Evolutionary conservation across 1,140 invertebrate species (phyloP).

Genomic region (Orussus abietinus): DNA sequence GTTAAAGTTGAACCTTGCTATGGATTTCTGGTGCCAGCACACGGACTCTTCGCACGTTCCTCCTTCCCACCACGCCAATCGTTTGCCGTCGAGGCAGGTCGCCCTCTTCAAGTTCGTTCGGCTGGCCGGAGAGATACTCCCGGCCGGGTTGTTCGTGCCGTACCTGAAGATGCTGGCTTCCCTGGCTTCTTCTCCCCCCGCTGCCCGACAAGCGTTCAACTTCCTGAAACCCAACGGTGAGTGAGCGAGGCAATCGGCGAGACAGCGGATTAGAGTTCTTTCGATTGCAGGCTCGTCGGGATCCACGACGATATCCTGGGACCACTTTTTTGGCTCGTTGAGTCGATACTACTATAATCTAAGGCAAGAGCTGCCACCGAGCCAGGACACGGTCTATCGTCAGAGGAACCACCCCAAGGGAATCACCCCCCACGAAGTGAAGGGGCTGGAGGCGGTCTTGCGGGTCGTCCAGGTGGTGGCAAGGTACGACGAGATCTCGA

Average conservation of each 20-base stretch:
- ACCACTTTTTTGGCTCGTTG: slow-evolving; percentile 85
- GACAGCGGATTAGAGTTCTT: slow-evolving; percentile 1
- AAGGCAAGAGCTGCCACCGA: slow-evolving; percentile 62
- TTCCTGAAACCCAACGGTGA: slow-evolving; percentile 73
- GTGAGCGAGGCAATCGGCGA: background rate
- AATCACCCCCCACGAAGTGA: slow-evolving; percentile 81
- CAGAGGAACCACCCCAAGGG: slow-evolving; percentile 59
- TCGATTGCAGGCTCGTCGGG: slow-evolving; percentile 42
- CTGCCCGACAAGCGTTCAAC: slow-evolving; percentile 79
- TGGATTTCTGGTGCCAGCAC: slow-evolving; percentile 77
- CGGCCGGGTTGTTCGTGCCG: slow-evolving; percentile 79
- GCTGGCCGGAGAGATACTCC: slow-evolving; percentile 80
- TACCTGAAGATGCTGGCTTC: slow-evolving; percentile 85
- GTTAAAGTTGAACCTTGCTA: slow-evolving; percentile 64
- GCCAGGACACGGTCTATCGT: slow-evolving; percentile 63
- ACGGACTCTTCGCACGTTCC: slow-evolving; percentile 39
- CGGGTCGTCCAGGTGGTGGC: slow-evolving; percentile 74
- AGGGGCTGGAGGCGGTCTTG: slow-evolving; percentile 79
- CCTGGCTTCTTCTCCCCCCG: slow-evolving; percentile 67
- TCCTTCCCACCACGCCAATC: slow-evolving; percentile 37
- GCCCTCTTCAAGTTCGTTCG: slow-evolving; percentile 88
- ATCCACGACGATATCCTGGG: slow-evolving; percentile 69
- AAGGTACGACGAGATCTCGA: slow-evolving; percentile 71
- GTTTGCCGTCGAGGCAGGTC: slow-evolving; percentile 61
- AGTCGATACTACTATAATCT: slow-evolving; percentile 70